Conservation (phyloP, 2,797 vertebrate genomes). For the Crenuchus spilurus region DNA sequence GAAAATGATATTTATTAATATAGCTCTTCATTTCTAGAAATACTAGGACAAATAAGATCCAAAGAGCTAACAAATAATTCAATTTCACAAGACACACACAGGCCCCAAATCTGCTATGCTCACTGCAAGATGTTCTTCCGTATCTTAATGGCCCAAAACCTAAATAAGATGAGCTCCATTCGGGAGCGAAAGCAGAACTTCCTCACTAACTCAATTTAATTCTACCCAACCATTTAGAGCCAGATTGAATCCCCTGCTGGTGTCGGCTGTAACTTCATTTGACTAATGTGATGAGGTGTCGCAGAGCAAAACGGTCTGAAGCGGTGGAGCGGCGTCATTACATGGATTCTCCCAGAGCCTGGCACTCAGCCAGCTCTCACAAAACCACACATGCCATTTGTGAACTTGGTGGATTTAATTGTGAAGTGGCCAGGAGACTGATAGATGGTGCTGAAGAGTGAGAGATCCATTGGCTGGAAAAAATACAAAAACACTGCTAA, state of each 20-base stretch:
- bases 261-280: slow-evolving; percentile 6
- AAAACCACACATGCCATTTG: not conserved
- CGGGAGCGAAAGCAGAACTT: not conserved
- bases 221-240: not conserved
- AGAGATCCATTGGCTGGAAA: too few relatives aligned
- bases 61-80: too few relatives aligned
- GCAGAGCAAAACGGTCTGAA: not conserved
- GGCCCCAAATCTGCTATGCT: not conserved
- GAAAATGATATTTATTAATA: too few relatives aligned
- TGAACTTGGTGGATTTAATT: not conserved
- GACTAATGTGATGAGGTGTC: not conserved
- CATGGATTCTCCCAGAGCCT: not conserved
- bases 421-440: not conserved
- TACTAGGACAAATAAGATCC: too few relatives aligned
- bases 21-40: too few relatives aligned
- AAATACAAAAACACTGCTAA: too few relatives aligned
- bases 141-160: not conserved
- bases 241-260: not conserved
- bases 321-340: not conserved
- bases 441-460: too few relatives aligned
- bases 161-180: not conserved
- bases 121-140: not conserved
- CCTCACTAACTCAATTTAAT: not conserved
- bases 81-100: not conserved
- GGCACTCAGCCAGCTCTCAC: not conserved